phyloP scores from a whole-genome alignment of 2,797 vertebrate species.

The Podarcis siculus region DNA sequence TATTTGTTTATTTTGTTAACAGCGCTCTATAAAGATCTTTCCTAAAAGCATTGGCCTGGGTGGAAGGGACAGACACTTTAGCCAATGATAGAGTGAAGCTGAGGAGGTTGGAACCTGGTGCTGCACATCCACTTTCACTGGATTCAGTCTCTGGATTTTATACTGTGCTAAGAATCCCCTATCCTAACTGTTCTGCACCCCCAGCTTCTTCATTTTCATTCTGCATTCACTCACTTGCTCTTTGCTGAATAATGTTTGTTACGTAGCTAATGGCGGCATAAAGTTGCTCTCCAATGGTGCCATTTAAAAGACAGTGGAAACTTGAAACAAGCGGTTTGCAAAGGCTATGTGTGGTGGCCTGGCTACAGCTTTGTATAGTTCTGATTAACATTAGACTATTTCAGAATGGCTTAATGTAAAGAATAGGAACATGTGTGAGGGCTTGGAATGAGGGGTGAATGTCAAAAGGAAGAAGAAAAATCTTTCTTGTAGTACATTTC shows the following conservation, averaged over 20 bases:
- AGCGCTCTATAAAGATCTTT: background rate
- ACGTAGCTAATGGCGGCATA: background rate
- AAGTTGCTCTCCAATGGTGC: background rate
- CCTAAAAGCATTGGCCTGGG: background rate
- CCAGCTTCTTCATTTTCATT: background rate
- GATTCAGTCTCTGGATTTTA: background rate
- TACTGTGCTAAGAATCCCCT: too few species aligned
- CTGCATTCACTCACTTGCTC: background rate
- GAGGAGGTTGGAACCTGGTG: background rate
- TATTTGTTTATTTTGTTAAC: background rate
- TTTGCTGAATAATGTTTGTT: background rate
- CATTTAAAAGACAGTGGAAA: background rate
- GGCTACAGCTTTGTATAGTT: background rate
- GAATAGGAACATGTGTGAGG: background rate
- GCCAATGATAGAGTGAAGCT: background rate
- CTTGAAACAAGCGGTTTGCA: background rate
- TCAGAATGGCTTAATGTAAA: slow-evolving; percentile 37
- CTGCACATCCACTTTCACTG: too few species aligned
- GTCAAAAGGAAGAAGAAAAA: background rate
- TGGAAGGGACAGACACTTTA: background rate
- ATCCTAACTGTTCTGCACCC: background rate
- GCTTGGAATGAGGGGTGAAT: background rate
- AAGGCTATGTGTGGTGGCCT: background rate
- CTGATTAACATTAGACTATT: slow-evolving; percentile 25
- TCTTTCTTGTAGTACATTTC: background rate